Conservation (phyloP, 37 sponge, comb jelly and placozoan genomes). For the Lycopodina hypogea region DNA sequence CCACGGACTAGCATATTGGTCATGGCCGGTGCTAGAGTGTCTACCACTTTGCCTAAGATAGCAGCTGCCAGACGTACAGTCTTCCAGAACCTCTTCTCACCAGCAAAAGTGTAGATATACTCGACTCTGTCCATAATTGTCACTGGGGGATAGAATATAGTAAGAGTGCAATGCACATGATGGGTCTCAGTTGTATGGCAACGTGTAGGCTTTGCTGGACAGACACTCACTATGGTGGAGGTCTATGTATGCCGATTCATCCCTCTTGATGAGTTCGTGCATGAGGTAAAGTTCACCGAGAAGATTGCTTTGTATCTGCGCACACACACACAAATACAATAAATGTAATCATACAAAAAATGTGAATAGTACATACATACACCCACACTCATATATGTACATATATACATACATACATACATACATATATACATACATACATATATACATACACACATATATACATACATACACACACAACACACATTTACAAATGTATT, state of each 20-base stretch:
- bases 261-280: conserved; percentile 50
- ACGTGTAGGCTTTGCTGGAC: too few relatives aligned
- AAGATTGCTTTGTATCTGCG: not conserved
- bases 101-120: conserved; percentile 56
- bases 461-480: too few relatives aligned
- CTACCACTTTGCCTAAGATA: conserved; percentile 76
- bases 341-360: not conserved
- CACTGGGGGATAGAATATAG: conserved; percentile 3
- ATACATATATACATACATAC: too few relatives aligned
- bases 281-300: conserved; percentile 52
- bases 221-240: not conserved
- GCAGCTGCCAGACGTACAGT: conserved; percentile 72
- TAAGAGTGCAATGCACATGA: too few relatives aligned
- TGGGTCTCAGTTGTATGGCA: too few relatives aligned
- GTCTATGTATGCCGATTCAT: conserved; percentile 6
- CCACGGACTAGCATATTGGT: conserved; percentile 70
- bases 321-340: not conserved
- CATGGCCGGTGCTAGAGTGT: conserved; percentile 81
- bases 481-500: too few relatives aligned
- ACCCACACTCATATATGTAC: too few relatives aligned
- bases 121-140: conserved; percentile 35
- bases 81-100: conserved; percentile 61
- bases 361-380: too few relatives aligned
- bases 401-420: too few relatives aligned
- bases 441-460: too few relatives aligned